These are phyloP conservation scores for Sminthurinus signatus DNA, from an alignment of 1,140 invertebrate genomes.

Conservation along the genomic window DNA sequence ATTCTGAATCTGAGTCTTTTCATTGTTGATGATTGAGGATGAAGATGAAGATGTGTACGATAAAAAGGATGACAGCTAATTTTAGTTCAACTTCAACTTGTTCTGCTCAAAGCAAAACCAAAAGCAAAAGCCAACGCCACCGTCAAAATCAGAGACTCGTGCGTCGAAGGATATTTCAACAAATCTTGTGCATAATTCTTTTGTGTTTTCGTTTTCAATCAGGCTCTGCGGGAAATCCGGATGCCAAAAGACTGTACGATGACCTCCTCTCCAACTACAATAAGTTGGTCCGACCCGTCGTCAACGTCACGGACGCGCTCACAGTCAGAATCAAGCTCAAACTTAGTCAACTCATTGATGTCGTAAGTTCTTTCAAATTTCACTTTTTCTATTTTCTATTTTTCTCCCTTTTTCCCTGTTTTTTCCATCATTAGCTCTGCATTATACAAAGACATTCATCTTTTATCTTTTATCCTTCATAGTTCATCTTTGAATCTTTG, in stretches of 20 bases:
- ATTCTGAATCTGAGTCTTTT: too few relatives aligned
- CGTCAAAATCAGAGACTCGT: too few relatives aligned
- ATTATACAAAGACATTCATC: too few relatives aligned
- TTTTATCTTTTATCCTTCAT: too few relatives aligned
- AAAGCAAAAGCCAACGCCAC: too few relatives aligned
- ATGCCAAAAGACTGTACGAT: constrained; percentile 80
- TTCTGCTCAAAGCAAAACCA: too few relatives aligned
- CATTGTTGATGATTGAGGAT: too few relatives aligned
- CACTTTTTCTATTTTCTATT: too few relatives aligned
- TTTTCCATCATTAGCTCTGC: background rate
- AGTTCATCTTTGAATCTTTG: too few relatives aligned
- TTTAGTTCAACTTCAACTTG: too few relatives aligned
- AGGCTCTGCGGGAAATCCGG: constrained; percentile 40
- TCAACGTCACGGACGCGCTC: constrained; percentile 85
- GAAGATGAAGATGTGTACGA: too few relatives aligned
- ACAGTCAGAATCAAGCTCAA: constrained; percentile 91
- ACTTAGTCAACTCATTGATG: constrained; percentile 87
- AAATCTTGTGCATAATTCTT: constrained; percentile 32
- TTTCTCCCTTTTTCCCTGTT: constrained; percentile 9
- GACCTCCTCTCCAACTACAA: constrained; percentile 89
- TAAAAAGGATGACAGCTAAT: too few relatives aligned
- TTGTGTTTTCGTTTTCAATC: constrained; percentile 35
- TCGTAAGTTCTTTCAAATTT: constrained; percentile 80
- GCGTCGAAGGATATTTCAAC: constrained; percentile 12
- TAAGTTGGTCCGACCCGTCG: constrained; percentile 84